These are phyloP conservation scores for Synergus umbraculus DNA, from an alignment of 2,888 invertebrate genomes.

Conservation along the genomic window DNA sequence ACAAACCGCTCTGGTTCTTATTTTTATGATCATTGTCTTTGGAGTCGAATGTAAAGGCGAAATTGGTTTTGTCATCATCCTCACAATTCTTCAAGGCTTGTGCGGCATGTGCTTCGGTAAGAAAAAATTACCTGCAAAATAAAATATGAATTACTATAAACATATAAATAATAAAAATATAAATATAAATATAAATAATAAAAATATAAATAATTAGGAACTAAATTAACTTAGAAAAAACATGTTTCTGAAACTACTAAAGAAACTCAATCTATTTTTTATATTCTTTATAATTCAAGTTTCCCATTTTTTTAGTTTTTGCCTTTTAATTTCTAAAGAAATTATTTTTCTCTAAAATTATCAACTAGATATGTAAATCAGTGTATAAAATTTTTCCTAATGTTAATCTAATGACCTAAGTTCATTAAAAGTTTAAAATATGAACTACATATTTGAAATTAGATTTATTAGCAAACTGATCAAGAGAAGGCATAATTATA, in stretches of 20 bases:
- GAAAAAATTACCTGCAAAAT: slow-evolving; percentile 49
- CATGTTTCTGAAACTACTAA: no score
- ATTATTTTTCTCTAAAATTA: not conserved
- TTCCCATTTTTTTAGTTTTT: not conserved
- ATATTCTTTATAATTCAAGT: no score
- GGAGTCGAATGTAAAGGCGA: slow-evolving; percentile 94
- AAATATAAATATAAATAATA: no score
- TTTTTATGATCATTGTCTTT: slow-evolving; percentile 95
- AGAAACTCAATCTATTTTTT: no score
- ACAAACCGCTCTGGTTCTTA: slow-evolving; percentile 92
- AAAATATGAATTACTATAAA: not conserved
- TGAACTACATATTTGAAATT: not conserved
- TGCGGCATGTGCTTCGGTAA: slow-evolving; percentile 97
- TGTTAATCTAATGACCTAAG: not conserved
- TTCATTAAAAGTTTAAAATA: not conserved
- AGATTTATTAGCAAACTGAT: not conserved
- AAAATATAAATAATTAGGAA: not conserved
- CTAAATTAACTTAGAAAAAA: not conserved
- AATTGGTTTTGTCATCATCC: slow-evolving; percentile 88
- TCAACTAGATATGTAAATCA: not conserved
- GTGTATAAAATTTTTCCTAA: not conserved
- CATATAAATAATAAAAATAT: not conserved
- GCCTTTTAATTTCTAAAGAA: not conserved
- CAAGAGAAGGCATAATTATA: not conserved
- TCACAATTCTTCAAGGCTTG: slow-evolving; percentile 93